Evolutionary conservation across 2,797 vertebrate species (phyloP).

Genomic region (Falco novaeseelandiae): DNA sequence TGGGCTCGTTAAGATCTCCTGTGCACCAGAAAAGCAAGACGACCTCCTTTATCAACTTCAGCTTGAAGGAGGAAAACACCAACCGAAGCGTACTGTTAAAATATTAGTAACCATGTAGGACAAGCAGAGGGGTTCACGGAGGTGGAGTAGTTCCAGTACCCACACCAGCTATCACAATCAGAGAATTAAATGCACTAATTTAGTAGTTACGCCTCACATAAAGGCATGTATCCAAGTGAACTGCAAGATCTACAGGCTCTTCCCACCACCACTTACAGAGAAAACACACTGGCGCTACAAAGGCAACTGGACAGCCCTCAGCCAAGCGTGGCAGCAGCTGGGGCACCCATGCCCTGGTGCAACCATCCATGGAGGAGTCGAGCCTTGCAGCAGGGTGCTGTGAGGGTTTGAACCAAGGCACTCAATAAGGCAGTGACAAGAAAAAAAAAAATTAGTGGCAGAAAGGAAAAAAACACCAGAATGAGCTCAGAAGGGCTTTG

Average conservation of each 20-base stretch:
- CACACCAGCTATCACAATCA: neutral
- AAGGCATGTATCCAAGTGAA: neutral
- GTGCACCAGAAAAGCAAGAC: neutral
- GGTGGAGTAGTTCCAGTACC: neutral
- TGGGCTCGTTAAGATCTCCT: neutral
- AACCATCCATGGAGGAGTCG: rapidly evolving
- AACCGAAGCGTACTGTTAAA: neutral
- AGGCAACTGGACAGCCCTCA: neutral
- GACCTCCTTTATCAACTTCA: neutral
- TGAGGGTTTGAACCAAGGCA: neutral
- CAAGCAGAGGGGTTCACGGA: neutral
- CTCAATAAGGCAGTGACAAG: neutral
- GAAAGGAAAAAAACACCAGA: neutral
- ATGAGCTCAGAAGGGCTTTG: neutral
- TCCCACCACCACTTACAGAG: neutral
- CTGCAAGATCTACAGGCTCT: neutral
- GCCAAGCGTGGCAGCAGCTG: rapidly evolving
- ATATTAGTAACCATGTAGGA: neutral
- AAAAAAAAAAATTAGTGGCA: neutral
- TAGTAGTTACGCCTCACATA: neutral
- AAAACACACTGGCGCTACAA: neutral
- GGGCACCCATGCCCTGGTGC: too few species aligned
- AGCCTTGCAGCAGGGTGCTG: rapidly evolving
- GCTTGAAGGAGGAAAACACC: neutral
- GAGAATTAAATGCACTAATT: neutral